Conservation (phyloP, 2,888 invertebrate species). For the Isoperla grammatica region DNA sequence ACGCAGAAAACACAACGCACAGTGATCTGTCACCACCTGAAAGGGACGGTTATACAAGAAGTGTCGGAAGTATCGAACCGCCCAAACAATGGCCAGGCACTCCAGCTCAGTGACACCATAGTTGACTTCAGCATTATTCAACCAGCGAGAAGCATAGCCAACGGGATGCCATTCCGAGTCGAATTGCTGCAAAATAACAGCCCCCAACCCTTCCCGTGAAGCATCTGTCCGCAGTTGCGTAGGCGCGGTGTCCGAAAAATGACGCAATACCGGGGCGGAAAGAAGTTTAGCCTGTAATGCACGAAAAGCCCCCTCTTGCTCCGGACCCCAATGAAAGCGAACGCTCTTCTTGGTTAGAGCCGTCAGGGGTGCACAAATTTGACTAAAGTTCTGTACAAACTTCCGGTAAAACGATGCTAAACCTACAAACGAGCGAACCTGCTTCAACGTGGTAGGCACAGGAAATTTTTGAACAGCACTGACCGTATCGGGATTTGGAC, state of each 20-base stretch:
- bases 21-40: constrained; percentile 20
- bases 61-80: background rate
- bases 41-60: background rate
- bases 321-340: constrained; percentile 7
- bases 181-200: background rate
- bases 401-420: constrained; percentile 2
- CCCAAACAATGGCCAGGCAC: background rate
- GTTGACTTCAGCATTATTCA: background rate
- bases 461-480: background rate
- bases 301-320: constrained; percentile 8
- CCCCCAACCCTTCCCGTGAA: constrained; percentile 13
- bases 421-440: background rate
- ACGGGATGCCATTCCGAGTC: constrained; percentile 2
- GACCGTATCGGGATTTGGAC: background rate
- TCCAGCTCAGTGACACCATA: constrained; percentile 2
- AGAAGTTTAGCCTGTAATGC: constrained; percentile 30
- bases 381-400: background rate
- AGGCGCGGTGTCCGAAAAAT: constrained; percentile 27
- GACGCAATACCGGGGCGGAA: constrained; percentile 31
- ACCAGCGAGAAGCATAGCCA: background rate
- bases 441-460: background rate
- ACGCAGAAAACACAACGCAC: constrained; percentile 16
- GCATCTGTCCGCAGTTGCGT: constrained; percentile 3
- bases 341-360: constrained; percentile 3
- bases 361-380: background rate